A percentile compares a stretch with the other conserved stretches of the same genome.
These are phyloP conservation scores for Tangara arthus DNA, from an alignment of 2,797 vertebrate genomes.

Conservation along the genomic window DNA sequence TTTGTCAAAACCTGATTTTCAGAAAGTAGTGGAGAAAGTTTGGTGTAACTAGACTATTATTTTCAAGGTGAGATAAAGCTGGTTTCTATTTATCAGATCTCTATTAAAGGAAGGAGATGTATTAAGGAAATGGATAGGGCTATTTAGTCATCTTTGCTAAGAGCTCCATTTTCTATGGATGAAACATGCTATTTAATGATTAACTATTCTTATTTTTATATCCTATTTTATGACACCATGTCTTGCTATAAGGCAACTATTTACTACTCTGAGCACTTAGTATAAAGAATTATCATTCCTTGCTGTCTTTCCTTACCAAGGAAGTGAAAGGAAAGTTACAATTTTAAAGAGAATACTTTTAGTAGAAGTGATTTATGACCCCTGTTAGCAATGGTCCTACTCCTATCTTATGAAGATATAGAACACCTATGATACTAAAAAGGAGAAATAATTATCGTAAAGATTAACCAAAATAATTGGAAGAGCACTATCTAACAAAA, in stretches of 20 bases:
- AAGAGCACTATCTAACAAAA: not conserved
- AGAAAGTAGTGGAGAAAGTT: not conserved
- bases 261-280: constrained; percentile 21
- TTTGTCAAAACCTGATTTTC: not conserved
- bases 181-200: constrained; percentile 14
- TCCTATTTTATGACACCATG: constrained; percentile 5
- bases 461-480: not conserved
- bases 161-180: constrained; percentile 21
- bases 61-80: constrained; percentile 2
- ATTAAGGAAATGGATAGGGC: constrained; percentile 4
- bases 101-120: not conserved
- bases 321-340: not conserved
- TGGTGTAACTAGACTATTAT: not conserved
- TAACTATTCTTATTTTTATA: constrained; percentile 38
- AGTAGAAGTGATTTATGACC: not conserved
- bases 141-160: constrained; percentile 27
- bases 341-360: not conserved
- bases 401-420: not conserved
- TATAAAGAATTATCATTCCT: not conserved
- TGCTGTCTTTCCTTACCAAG: not conserved
- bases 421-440: not conserved
- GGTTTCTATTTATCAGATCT: not conserved
- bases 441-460: not conserved
- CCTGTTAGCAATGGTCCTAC: not conserved
- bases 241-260: constrained; percentile 24